Evolutionary conservation across 2,797 vertebrate species (phyloP).

Genomic region (Myioborus melanocephalus): DNA sequence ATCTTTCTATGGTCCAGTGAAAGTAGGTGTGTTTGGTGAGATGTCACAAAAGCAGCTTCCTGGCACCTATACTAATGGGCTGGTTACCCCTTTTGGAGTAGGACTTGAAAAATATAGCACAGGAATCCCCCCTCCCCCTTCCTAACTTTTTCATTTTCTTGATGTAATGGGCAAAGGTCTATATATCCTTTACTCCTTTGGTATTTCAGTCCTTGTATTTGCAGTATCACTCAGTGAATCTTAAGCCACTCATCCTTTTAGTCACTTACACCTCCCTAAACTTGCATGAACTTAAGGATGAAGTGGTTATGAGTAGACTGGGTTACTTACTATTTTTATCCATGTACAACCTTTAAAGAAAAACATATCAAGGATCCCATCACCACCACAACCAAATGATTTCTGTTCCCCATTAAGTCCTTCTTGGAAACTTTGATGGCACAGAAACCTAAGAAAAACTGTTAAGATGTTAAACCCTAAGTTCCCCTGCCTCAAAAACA

Average conservation of each 20-base stretch:
- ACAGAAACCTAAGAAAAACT: neutral
- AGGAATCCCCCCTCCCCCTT: conserved; percentile 55
- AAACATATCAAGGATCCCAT: neutral
- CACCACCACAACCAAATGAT: conserved; percentile 54
- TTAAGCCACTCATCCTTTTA: conserved; percentile 67
- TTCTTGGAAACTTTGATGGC: conserved; percentile 53
- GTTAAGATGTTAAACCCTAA: conserved; percentile 43
- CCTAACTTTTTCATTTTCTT: conserved; percentile 67
- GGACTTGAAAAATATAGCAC: conserved; percentile 62
- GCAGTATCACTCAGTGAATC: conserved; percentile 65
- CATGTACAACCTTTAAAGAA: conserved; percentile 33
- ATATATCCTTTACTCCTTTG: conserved; percentile 69
- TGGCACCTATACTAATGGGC: conserved; percentile 75
- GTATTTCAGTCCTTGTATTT: conserved; percentile 71
- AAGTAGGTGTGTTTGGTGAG: conserved; percentile 67
- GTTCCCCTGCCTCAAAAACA: conserved; percentile 58
- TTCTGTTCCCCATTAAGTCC: conserved; percentile 50
- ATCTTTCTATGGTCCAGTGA: conserved; percentile 73
- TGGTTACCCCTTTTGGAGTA: conserved; percentile 72
- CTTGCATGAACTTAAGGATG: conserved; percentile 64
- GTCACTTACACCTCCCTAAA: conserved; percentile 65
- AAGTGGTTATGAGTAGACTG: conserved; percentile 45
- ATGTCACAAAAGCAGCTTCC: conserved; percentile 73
- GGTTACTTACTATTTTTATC: conserved; percentile 37
- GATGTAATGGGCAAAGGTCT: conserved; percentile 73